Evolutionary conservation across 2,797 vertebrate genomes (phyloP), one percentile per base, ranked within the genome.

Genomic region (Chaunax sp.): DNA sequence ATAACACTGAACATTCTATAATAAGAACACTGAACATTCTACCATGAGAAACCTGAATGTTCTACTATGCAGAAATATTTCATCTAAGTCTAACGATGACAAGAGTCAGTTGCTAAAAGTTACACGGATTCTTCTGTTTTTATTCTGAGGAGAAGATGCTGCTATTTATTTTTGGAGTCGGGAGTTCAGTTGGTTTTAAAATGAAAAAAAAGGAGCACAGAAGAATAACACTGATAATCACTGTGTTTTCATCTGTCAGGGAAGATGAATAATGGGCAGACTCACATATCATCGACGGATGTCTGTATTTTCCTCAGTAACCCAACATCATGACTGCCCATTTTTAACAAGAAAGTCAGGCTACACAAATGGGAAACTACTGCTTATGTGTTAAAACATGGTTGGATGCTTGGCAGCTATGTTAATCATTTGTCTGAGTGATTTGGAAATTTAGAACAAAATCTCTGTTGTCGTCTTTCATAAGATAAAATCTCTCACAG

Each of bases 141-240:
- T 15, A 16, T 15, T 16, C 15, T 15, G 38, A 16, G 14, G 38
- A 53, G 28, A 65, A 49, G 47, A 37, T 45, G 28, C 37, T 47
- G 8, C 22, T 50, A 16, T 41, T 80, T 75, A n/a, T 65, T 38
- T 51, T 3, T 53, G 43, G 37, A 64, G 55, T 65, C 46, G 3
- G 61, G 22, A 51, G 55, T 72, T 66, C 26, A 65, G 26, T 20
- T 45, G 38, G 23, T 26, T 67, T 55, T 55, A 52, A 26, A 19
- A 20, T 16, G 4, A 22, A n/a, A 19, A 38, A 9, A 18, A 45
- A n/a, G 4, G 3, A 4, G 25, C 19, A 52, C 20, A 23, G 35
- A 71, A 44, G 41, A 37, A 35, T 35, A 52, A 38, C 15, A 16
- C 6, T 38, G 65, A 66, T 56, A 61, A 67, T 63, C 69, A 64